phyloP scores from a whole-genome alignment of 2,888 invertebrate species.

The Clivina fossor region DNA sequence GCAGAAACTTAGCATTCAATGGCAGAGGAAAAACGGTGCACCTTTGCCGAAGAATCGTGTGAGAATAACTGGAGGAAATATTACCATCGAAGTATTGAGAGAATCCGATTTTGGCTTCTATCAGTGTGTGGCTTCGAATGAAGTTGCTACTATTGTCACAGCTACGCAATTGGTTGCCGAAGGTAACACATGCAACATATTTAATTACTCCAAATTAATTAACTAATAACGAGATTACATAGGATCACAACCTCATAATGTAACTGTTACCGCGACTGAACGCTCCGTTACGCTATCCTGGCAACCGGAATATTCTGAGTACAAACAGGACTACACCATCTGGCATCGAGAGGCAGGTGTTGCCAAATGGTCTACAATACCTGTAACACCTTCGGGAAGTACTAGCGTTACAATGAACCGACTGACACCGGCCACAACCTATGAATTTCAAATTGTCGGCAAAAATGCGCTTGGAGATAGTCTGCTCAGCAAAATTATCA shows the following conservation, averaged over 20 bases:
- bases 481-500: constrained; percentile 92
- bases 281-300: constrained; percentile 89
- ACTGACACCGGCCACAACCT: constrained; percentile 84
- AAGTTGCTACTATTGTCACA: constrained; percentile 92
- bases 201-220: background rate
- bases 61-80: constrained; percentile 81
- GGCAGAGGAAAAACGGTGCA: constrained; percentile 85
- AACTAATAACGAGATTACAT: too few species aligned
- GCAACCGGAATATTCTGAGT: constrained; percentile 94
- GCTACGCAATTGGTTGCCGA: constrained; percentile 87
- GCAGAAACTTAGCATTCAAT: constrained; percentile 84
- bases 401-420: constrained; percentile 89
- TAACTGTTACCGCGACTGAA: constrained; percentile 85
- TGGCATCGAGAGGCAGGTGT: constrained; percentile 90
- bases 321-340: constrained; percentile 92
- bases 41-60: constrained; percentile 80
- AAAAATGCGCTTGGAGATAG: constrained; percentile 94
- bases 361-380: constrained; percentile 90
- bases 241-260: constrained; percentile 95
- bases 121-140: constrained; percentile 93
- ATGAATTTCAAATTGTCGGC: constrained; percentile 95
- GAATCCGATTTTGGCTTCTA: constrained; percentile 93
- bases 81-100: constrained; percentile 84
- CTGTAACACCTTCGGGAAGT: constrained; percentile 89
- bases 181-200: too few species aligned